Evolutionary conservation across 2,888 invertebrate genomes (phyloP).

Genomic region (Melieria picta): DNA sequence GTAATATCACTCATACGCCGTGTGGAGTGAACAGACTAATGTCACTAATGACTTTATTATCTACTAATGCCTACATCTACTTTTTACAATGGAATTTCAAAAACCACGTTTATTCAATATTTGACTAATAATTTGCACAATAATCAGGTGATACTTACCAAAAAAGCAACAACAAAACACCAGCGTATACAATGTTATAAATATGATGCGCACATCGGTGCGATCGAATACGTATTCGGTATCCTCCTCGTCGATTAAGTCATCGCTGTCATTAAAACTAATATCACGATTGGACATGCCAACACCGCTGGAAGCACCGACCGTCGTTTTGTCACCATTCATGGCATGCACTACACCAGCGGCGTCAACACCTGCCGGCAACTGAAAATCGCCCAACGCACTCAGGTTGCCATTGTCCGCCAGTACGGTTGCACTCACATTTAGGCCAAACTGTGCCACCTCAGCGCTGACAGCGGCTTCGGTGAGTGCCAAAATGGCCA

Average conservation of each 20-base stretch:
- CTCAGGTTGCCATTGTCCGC: too few species aligned
- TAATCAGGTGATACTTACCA: constrained; percentile 71
- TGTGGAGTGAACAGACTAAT: too few species aligned
- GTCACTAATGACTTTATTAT: too few species aligned
- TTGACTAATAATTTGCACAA: not conserved
- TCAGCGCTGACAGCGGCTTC: not conserved
- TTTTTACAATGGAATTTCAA: too few species aligned
- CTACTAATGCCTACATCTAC: too few species aligned
- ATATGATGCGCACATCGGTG: constrained; percentile 77
- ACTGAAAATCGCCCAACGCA: too few species aligned
- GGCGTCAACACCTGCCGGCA: too few species aligned
- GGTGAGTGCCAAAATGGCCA: constrained; percentile 2
- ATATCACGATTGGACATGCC: constrained; percentile 3
- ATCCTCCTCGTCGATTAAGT: constrained; percentile 51
- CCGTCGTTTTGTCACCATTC: not conserved
- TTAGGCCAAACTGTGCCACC: not conserved
- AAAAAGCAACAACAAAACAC: constrained; percentile 86
- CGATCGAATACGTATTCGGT: constrained; percentile 81
- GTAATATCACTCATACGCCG: too few species aligned
- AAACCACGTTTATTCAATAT: not conserved
- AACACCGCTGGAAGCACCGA: constrained; percentile 9
- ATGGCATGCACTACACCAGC: not conserved
- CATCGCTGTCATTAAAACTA: constrained; percentile 37
- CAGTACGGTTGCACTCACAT: too few species aligned
- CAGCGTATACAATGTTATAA: constrained; percentile 79